These are phyloP conservation scores for Petrocephalus zakoni DNA, from an alignment of 2,113 vertebrate species.

Conservation along the genomic window DNA sequence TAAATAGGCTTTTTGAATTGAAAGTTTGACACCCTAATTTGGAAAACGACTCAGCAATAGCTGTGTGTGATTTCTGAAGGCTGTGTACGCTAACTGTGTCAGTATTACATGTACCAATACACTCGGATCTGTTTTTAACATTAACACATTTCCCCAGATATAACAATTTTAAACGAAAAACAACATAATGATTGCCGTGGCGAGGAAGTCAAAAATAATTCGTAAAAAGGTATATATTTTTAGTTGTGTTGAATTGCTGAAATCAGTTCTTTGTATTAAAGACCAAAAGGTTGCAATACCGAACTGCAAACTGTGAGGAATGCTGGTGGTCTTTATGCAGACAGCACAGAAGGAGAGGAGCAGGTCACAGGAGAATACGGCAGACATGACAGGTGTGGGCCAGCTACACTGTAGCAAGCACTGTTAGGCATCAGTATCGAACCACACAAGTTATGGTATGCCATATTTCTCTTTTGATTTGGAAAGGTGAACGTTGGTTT, in stretches of 20 bases:
- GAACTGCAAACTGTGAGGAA: not conserved
- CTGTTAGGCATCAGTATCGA: not conserved
- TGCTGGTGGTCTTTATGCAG: not conserved
- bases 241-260: not conserved
- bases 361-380: not conserved
- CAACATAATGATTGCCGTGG: not conserved
- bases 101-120: not conserved
- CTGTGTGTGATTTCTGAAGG: not conserved
- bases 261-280: not conserved
- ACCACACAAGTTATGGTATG: not conserved
- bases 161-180: not conserved
- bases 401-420: not conserved
- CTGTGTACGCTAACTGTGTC: not conserved
- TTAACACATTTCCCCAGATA: not conserved
- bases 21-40: not conserved
- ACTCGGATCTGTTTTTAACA: not conserved
- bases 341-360: not conserved
- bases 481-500: not conserved
- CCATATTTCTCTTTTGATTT: not conserved
- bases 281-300: not conserved
- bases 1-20: not conserved
- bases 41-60: conserved; percentile 5
- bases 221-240: not conserved
- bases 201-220: not conserved
- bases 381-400: not conserved